phyloP scores from a whole-genome alignment of 2,888 invertebrate species.

The Antheraea assamensis region DNA sequence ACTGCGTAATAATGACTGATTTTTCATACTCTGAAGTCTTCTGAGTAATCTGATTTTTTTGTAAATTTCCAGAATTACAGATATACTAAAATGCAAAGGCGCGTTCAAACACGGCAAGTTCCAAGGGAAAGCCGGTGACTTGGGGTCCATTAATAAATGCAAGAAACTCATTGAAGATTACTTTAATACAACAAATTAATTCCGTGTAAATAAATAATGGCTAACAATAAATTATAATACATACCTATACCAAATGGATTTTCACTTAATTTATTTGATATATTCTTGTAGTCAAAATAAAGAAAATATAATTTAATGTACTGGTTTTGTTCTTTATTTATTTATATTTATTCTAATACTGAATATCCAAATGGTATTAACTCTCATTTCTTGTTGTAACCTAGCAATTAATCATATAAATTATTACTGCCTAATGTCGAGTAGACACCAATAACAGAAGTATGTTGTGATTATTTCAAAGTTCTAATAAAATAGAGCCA shows the following conservation, averaged over 20 bases:
- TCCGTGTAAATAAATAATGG: slow-evolving; percentile 3
- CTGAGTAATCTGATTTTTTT: not conserved
- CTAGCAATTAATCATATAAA: no score
- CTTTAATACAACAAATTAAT: slow-evolving; percentile 60
- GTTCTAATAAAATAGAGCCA: no score
- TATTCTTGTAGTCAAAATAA: not conserved
- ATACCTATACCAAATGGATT: no score
- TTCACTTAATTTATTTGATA: not conserved
- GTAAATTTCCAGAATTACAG: slow-evolving; percentile 81
- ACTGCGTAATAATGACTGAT: no score
- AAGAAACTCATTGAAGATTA: slow-evolving; percentile 83
- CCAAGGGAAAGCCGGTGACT: slow-evolving; percentile 89
- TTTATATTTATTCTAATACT: not conserved
- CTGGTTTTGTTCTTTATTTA: not conserved
- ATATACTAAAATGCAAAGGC: slow-evolving; percentile 88
- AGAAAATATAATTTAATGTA: not conserved
- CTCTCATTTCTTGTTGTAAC: no score
- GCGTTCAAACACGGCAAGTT: slow-evolving; percentile 87
- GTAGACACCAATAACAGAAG: no score
- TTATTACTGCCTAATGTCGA: no score
- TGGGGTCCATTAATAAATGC: slow-evolving; percentile 85
- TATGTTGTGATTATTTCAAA: no score
- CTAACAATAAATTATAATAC: not conserved
- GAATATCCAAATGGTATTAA: no score
- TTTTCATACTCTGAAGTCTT: not conserved